phyloP scores from a whole-genome alignment of 2,888 invertebrate species.

The Chirona hameri region DNA sequence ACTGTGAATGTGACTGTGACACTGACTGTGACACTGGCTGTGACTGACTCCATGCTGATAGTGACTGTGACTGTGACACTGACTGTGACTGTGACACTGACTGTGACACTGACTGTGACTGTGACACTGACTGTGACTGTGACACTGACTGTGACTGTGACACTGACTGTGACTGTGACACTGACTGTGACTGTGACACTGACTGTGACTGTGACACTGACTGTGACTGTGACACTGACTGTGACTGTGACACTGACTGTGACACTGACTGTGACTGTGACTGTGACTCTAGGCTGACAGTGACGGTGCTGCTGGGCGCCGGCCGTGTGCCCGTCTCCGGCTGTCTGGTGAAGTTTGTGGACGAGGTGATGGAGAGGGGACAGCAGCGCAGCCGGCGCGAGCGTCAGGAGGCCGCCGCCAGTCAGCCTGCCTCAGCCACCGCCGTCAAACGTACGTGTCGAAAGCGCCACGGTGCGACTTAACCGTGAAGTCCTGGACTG shows the following conservation, averaged over 20 bases:
- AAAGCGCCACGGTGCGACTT: too few species aligned
- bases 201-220: too few species aligned
- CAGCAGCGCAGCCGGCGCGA: not conserved
- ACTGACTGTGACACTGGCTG: too few species aligned
- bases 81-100: not conserved
- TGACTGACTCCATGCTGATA: too few species aligned
- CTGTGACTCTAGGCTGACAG: not conserved
- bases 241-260: too few species aligned
- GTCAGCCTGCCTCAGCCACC: not conserved
- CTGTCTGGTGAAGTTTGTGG: not conserved
- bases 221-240: too few species aligned
- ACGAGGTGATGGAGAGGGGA: constrained; percentile 5
- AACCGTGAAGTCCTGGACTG: too few species aligned
- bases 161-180: not conserved
- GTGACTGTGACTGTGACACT: not conserved
- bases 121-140: too few species aligned
- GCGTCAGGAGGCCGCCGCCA: not conserved
- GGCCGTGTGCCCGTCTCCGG: not conserved
- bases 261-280: too few species aligned
- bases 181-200: too few species aligned
- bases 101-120: too few species aligned
- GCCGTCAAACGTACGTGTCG: not conserved
- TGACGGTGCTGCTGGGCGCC: not conserved
- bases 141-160: not conserved
- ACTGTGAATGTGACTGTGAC: too few species aligned